Evolutionary conservation across 2,797 vertebrate genomes (phyloP), one percentile per base, ranked within the genome.

Genomic region (Alcedo atthis): DNA sequence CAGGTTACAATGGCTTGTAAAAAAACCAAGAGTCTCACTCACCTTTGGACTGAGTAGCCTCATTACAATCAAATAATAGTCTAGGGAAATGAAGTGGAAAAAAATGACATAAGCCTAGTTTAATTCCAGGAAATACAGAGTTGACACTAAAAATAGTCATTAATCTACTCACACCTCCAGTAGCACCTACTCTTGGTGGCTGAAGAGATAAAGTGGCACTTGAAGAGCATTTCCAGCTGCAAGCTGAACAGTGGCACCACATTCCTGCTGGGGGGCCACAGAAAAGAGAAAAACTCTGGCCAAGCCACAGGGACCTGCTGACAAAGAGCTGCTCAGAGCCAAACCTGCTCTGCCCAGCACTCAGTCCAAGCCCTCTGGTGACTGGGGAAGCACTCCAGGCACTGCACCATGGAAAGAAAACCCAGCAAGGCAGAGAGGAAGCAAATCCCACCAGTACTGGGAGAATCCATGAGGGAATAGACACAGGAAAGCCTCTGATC

Each of bases 191-290:
- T 53, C 55, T 21, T 35, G 15, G 4, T 1, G 8, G 55, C 32
- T 22, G 6, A 51, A 57, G 40, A 1, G 0, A 16, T 9, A n/a
- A 64, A 43, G 33, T 0, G 1, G 9, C 30, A n/a, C 45, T 54
- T 17, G n/a, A 18, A 53, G 30, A 67, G 17, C 10, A 28, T 22
- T 42, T 17, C 25, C 13, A 24, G 19, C 28, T 30, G 25, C 43
- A 57, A 63, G 42, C 20, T 35, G 32, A 49, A 17, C 48, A 32
- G 21, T 57, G 26, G 54, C 51, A 13, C 58, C 28, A 9, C 11
- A 1, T 12, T 37, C n/a, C 9, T 2, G 9, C 19, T 7, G 30
- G 5, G 32, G 43, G 58, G 24, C 13, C 5, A 0, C 12, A 30
- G 5, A 37, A 69, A 63, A 43, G 24, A 7, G 5, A 48, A 42